Conservation (phyloP, 2,888 invertebrate species). For the Erebia palarica region DNA sequence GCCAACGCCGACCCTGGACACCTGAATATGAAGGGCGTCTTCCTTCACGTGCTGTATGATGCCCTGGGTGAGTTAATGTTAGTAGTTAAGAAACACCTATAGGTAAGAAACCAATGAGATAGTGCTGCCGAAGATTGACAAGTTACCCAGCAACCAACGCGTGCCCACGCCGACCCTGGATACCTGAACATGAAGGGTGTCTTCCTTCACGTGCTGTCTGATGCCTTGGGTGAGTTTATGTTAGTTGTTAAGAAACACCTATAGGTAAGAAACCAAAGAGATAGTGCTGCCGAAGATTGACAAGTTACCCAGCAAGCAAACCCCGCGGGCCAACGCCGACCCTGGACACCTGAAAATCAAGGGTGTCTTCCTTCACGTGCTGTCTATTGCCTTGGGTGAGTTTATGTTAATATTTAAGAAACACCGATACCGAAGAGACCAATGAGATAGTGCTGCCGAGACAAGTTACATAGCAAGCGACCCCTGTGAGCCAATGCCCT, state of each 20-base stretch:
- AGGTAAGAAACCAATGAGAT: slow-evolving; percentile 69
- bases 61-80: slow-evolving; percentile 88
- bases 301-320: slow-evolving; percentile 49
- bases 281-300: too few relatives aligned
- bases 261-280: too few relatives aligned
- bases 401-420: slow-evolving; percentile 26
- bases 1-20: slow-evolving; percentile 85
- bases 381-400: slow-evolving; percentile 97
- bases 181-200: slow-evolving; percentile 99
- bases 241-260: too few relatives aligned
- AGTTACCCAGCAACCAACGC: slow-evolving; percentile 60
- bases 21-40: slow-evolving; percentile 99
- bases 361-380: slow-evolving; percentile 98
- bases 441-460: too few relatives aligned
- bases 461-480: slow-evolving; percentile 48
- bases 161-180: slow-evolving; percentile 80
- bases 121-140: slow-evolving; percentile 65
- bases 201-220: slow-evolving; percentile 98
- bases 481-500: slow-evolving; percentile 77
- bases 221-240: slow-evolving; percentile 90
- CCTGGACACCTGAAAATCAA: slow-evolving; percentile 97
- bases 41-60: slow-evolving; percentile 98
- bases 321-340: slow-evolving; percentile 57
- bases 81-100: too few relatives aligned
- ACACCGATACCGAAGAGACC: too few relatives aligned